phyloP scores from a whole-genome alignment of 2,888 invertebrate species.

The Drosophila aldrichi region DNA sequence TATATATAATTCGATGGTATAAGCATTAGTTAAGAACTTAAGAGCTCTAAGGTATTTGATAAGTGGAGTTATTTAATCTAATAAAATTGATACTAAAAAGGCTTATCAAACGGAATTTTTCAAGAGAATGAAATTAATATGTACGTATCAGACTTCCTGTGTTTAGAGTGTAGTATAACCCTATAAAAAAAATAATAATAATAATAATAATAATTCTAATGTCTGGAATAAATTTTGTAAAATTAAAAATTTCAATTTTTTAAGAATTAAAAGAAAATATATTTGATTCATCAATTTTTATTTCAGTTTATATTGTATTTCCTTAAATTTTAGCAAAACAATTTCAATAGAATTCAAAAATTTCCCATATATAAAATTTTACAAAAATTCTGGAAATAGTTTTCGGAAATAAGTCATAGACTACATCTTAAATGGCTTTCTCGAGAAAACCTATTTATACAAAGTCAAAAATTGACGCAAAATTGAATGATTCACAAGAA shows the following conservation, averaged over 20 bases:
- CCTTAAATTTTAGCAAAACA: neutral
- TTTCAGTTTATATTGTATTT: neutral
- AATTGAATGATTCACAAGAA: slow-evolving; percentile 9
- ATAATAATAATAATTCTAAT: too few relatives aligned
- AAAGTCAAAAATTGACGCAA: neutral
- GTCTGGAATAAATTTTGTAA: too few relatives aligned
- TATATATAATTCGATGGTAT: neutral
- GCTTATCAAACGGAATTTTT: neutral
- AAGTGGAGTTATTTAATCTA: neutral
- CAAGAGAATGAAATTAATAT: neutral
- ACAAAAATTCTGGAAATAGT: neutral
- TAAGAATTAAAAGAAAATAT: neutral
- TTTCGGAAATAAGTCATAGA: neutral
- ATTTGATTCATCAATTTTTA: neutral
- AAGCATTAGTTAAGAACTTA: neutral
- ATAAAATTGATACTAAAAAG: neutral
- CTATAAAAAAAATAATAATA: too few relatives aligned
- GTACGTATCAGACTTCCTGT: neutral
- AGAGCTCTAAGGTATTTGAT: neutral
- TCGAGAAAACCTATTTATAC: neutral
- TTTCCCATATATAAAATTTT: too few relatives aligned
- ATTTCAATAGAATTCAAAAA: neutral
- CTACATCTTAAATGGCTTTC: neutral
- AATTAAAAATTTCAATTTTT: neutral
- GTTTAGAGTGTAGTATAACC: too few relatives aligned